Base-by-base conservation (phyloP, 2,888 invertebrate genomes). In the Calameuta idolon region DNA sequence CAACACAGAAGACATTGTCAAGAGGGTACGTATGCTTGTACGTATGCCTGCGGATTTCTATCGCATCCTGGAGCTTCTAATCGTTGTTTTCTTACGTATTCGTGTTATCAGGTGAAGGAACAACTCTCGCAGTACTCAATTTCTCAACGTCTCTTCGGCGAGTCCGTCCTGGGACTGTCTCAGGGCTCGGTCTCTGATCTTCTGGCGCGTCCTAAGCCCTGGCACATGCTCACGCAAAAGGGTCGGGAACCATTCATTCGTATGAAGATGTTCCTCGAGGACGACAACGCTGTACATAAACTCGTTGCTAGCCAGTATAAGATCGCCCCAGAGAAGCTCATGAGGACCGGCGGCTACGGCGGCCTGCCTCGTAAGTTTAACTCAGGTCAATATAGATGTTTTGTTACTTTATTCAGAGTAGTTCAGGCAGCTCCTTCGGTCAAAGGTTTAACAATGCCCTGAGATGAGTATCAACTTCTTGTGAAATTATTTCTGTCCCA, bases 211-310 rank as follows among this genome's bases (percentile, higher is more conserved):
- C 99, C 99, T 68, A 99, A 99, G 91, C 98, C 99, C 0, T 99
- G 99, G 99, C 98, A 98, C 90, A 98, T 99, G 98, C 94, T 99
- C 75, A 99, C 99, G 23, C 98, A 97, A 90, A 98, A 98, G 92
- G 98, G 98, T 1, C 94, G 98, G 35, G 98, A 99, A 90, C 99
- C 98, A 0, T 99, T 98, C 92, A 98, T 99, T 82, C 94, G 98
- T 80, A 99, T 99, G 98, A 98, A 98, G 92, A 97, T 98, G 96
- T 99, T 99, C 92, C 93, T 99, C 84, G 98, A 98, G 92, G 98
- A 98, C 88, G 98, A 98, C 85, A 97, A 98, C 88, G 98, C 98
- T 15, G 98, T 98, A 1, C 98, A 98, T 92, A 98, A 98, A 90
- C 92, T 98, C 84, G 98, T 98, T 34, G 98, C 99, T 82, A 98